Conservation (phyloP, 2,888 invertebrate genomes). For the Chymomyza amoena region DNA sequence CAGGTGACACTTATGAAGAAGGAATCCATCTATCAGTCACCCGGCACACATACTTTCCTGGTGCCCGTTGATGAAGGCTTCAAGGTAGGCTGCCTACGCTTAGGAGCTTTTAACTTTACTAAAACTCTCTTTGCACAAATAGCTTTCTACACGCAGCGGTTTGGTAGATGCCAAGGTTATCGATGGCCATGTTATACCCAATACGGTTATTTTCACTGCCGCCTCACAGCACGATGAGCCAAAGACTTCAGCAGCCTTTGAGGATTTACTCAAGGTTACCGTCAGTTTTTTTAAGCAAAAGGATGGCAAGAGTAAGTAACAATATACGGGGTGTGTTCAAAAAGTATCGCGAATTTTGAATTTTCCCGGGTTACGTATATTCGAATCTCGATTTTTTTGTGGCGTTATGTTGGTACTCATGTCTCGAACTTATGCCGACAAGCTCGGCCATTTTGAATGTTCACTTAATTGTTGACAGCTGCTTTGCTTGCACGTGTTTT, state of each 20-base stretch:
- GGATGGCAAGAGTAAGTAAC: conserved; percentile 84
- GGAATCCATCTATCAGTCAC: conserved; percentile 86
- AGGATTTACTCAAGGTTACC: conserved; percentile 90
- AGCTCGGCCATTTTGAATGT: too few species aligned
- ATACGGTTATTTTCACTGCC: conserved; percentile 91
- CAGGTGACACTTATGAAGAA: conserved; percentile 86
- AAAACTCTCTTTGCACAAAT: background rate
- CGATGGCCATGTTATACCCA: conserved; percentile 93
- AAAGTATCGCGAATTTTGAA: too few species aligned
- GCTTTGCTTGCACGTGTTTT: too few species aligned
- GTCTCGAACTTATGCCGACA: too few species aligned
- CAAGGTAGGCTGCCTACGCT: conserved; percentile 82
- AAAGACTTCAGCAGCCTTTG: conserved; percentile 89
- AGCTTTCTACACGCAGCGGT: conserved; percentile 85
- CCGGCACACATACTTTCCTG: conserved; percentile 92
- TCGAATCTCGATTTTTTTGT: too few species aligned
- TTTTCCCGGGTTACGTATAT: too few species aligned
- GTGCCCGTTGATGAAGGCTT: conserved; percentile 94
- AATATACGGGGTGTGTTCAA: too few species aligned
- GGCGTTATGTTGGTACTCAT: too few species aligned
- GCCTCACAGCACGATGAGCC: conserved; percentile 87
- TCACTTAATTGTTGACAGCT: too few species aligned
- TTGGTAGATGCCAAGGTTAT: conserved; percentile 91
- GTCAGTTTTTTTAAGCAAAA: conserved; percentile 87
- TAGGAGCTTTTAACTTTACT: background rate